Base-by-base conservation (phyloP, 1,140 invertebrate genomes). In the Ceratina australensis region DNA sequence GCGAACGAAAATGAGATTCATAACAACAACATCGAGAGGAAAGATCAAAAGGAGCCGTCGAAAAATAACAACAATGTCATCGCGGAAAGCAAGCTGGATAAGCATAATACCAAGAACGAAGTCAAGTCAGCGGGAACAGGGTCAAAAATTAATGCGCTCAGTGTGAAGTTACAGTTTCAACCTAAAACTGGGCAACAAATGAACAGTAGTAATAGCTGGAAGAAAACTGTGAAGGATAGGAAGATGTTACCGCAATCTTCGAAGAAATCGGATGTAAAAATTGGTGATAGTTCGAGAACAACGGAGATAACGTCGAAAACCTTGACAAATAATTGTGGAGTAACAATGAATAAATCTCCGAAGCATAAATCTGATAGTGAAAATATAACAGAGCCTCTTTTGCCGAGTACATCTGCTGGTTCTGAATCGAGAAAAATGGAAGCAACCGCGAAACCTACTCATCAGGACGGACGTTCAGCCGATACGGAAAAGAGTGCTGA, bases 131-230 rank as follows among this genome's bases (percentile, higher is more conserved):
- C 63, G 2, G 84, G 81, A 68, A 86, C 88, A 4, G 91, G 91
- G 5, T 91, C 91, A 1, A 92, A 92, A 72, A 92, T 92, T 8
- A 91, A 92, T 60, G 91, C 91, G 4, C 64, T 92, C 3, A 92
- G 91, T 71, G 89, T 86, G 12, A 92, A 92, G 60, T 77, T 92
- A 8, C 90, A 91, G 13, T 92, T 91, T 85, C 92, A 92, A 57
- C 91, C 91, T 3, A 92, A 92, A 86, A 83, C 89, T 24, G 90
- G 90, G 8, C 89, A 87, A 10, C 89, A 87, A 74, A 85, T 91
- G 1, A 91, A 90, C 54, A 86, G 90, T 10, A 92, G 88, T 56
- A 92, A 90, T 26, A 89, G 89, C 16, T 88, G 87, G 0, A 92
- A 92, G 42, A 92, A 90, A 74, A 59, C 78, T 7, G 28, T 56